These are phyloP conservation scores for Listrodromus nycthemerus DNA, from an alignment of 2,888 invertebrate genomes.

Conservation along the genomic window DNA sequence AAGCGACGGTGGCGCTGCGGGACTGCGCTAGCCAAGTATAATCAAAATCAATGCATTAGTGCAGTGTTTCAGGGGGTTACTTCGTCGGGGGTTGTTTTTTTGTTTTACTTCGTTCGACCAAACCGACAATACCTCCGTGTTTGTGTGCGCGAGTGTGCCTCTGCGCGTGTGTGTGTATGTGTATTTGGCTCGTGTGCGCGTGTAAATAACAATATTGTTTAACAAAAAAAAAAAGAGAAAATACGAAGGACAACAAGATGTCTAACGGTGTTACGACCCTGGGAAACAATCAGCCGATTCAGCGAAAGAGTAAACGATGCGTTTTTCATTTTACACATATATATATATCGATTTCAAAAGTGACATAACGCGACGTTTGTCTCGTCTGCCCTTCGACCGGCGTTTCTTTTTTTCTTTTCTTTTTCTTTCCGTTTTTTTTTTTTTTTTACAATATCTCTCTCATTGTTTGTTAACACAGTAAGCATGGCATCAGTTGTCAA, in stretches of 20 bases:
- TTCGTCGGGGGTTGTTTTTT: conserved; percentile 61
- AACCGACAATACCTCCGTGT: background rate
- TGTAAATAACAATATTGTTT: conserved; percentile 4
- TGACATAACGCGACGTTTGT: conserved; percentile 2
- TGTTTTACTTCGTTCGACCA: conserved; percentile 35
- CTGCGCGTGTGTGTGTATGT: background rate
- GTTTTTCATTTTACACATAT: conserved; percentile 38
- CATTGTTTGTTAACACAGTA: conserved; percentile 65
- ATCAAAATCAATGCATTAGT: conserved; percentile 80
- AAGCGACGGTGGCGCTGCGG: conserved; percentile 75
- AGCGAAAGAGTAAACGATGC: conserved; percentile 73
- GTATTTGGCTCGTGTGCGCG: background rate
- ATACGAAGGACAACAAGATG: conserved; percentile 68
- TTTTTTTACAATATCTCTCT: conserved; percentile 8
- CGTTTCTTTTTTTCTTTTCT: background rate
- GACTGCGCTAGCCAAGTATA: conserved; percentile 71
- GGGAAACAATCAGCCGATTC: conserved; percentile 72
- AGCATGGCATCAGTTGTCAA: conserved; percentile 69
- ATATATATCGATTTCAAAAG: conserved; percentile 8
- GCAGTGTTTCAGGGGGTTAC: conserved; percentile 68
- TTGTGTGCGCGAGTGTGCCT: background rate
- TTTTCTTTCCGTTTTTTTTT: conserved; percentile 37
- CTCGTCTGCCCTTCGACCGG: background rate
- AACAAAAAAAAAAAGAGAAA: conserved; percentile 6
- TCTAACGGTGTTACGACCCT: conserved; percentile 77